Conservation (phyloP, 2,797 vertebrate genomes). For the Chelon auratus region DNA sequence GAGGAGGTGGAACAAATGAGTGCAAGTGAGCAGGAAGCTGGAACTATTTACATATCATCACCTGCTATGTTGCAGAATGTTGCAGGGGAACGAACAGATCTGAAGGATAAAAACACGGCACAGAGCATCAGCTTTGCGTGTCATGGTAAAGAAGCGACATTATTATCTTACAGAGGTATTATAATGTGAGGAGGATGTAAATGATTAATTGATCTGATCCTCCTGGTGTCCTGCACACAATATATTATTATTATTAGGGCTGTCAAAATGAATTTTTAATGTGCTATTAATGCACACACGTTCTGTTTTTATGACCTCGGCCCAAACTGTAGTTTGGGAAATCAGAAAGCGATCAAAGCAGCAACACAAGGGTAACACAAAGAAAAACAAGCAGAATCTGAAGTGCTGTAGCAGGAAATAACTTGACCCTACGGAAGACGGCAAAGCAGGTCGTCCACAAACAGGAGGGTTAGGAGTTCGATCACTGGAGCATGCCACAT, state of each 20-base stretch:
- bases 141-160: conserved; percentile 17
- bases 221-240: neutral
- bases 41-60: conserved; percentile 41
- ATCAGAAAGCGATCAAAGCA: too few relatives aligned
- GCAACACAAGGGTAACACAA: too few relatives aligned
- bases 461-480: too few relatives aligned
- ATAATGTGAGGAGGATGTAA: conserved; percentile 5
- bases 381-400: too few relatives aligned
- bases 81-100: conserved; percentile 23
- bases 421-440: too few relatives aligned
- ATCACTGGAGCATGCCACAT: too few relatives aligned
- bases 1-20: conserved; percentile 45
- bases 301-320: too few relatives aligned
- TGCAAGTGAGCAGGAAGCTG: conserved; percentile 32
- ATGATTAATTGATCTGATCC: conserved; percentile 6
- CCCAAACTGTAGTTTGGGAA: too few relatives aligned
- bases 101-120: conserved; percentile 15
- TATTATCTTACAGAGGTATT: neutral
- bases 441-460: too few relatives aligned
- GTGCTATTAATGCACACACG: too few relatives aligned
- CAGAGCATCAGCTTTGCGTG: conserved; percentile 1
- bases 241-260: neutral
- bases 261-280: too few relatives aligned
- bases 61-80: conserved; percentile 1
- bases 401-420: too few relatives aligned